phyloP scores from a whole-genome alignment of 2,113 vertebrate species.

The Sigmodon hispidus region DNA sequence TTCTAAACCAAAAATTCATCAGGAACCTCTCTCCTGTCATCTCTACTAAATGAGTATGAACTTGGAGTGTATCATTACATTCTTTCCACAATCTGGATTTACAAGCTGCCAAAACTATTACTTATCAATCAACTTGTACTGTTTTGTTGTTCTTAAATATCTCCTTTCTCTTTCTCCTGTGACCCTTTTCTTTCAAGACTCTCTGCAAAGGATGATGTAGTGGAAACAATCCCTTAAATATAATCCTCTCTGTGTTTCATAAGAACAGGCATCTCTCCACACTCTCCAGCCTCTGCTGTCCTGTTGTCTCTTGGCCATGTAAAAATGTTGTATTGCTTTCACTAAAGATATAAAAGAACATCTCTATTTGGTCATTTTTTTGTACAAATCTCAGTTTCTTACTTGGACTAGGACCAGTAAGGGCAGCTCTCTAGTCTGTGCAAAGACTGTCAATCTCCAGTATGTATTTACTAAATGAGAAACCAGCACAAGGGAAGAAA shows the following conservation, averaged over 20 bases:
- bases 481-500: not conserved
- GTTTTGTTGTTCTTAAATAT: slow-evolving; percentile 24
- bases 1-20: slow-evolving; percentile 5
- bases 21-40: not conserved
- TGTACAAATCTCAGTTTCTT: not conserved
- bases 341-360: not conserved
- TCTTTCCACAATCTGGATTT: not conserved
- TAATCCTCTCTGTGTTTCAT: not conserved
- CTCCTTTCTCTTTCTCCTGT: not conserved
- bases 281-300: not conserved
- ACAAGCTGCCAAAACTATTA: not conserved
- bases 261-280: not conserved
- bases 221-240: not conserved
- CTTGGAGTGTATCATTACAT: slow-evolving; percentile 31
- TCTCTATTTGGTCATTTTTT: not conserved
- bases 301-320: not conserved
- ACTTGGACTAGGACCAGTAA: not conserved
- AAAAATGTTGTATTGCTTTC: not conserved
- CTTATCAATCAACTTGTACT: not conserved
- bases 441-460: not conserved
- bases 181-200: not conserved
- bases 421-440: not conserved
- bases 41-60: slow-evolving; percentile 2
- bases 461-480: not conserved
- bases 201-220: not conserved